Conservation (phyloP, 2,113 vertebrate species). For the Gracilinanus agilis region DNA sequence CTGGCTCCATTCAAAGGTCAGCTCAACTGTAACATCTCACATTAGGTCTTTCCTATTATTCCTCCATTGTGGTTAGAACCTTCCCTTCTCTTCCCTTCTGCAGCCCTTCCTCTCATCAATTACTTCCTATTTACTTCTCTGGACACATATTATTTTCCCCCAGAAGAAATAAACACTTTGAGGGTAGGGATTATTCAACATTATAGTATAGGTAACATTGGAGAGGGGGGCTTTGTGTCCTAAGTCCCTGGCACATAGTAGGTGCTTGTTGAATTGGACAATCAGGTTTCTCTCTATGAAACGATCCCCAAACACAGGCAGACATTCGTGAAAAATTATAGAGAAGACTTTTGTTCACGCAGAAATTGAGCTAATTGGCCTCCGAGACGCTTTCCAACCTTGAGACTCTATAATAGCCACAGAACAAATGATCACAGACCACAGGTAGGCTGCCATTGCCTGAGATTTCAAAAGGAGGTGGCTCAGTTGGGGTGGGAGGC, state of each 20-base stretch:
- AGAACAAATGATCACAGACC: background rate
- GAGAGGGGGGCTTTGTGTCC: background rate
- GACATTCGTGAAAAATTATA: constrained; percentile 13
- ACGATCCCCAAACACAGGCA: constrained; percentile 5
- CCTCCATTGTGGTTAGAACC: background rate
- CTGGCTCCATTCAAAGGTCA: background rate
- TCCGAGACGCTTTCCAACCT: background rate
- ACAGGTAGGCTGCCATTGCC: background rate
- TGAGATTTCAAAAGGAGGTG: background rate
- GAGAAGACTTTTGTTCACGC: background rate
- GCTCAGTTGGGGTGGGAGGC: background rate
- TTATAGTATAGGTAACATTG: too few species aligned
- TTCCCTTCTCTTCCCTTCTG: background rate
- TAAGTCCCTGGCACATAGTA: background rate
- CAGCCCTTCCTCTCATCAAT: background rate
- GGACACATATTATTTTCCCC: background rate
- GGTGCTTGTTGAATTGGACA: background rate
- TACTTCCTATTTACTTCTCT: background rate
- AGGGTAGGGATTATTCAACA: background rate
- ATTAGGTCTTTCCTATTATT: background rate
- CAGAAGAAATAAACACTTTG: background rate
- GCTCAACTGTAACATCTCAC: background rate
- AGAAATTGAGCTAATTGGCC: background rate
- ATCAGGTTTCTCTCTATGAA: constrained; percentile 46
- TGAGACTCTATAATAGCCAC: background rate